Conservation (phyloP, 23 tunicate species). For the Corella eumyota region DNA sequence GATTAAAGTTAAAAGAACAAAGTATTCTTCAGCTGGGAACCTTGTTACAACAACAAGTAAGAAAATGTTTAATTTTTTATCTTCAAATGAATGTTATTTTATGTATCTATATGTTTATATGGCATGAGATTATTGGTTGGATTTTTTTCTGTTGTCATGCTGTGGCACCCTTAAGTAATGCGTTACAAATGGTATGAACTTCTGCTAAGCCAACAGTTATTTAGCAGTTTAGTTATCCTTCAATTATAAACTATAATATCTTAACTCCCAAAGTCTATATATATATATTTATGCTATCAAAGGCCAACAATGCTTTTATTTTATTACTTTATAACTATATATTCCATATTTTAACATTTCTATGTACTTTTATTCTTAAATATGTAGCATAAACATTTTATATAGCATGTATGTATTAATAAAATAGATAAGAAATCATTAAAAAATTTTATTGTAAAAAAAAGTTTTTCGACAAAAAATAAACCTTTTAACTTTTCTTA, state of each 20-base stretch:
- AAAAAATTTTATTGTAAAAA: not conserved
- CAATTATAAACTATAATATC: no score
- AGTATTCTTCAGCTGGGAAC: slow-evolving; percentile 79
- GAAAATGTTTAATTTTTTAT: not conserved
- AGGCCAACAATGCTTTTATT: not conserved
- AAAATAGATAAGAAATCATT: not conserved
- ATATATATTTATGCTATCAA: no score
- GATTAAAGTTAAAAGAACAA: slow-evolving; percentile 68
- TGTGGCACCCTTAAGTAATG: no score
- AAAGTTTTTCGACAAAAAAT: not conserved
- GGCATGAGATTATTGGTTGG: not conserved
- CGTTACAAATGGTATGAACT: no score
- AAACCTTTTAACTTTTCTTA: slow-evolving; percentile 1
- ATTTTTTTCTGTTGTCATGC: not conserved
- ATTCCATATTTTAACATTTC: not conserved
- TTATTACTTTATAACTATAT: not conserved
- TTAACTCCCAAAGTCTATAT: not conserved
- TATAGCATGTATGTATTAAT: not conserved
- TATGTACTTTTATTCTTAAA: not conserved
- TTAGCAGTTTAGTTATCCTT: no score
- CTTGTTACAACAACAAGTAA: slow-evolving; percentile 66
- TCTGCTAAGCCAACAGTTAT: no score
- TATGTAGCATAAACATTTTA: no score
- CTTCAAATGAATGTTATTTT: no score
- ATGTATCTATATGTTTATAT: not conserved